These are phyloP conservation scores for Leptinotarsa peninsularis DNA, from an alignment of 2,888 invertebrate genomes.

Conservation along the genomic window DNA sequence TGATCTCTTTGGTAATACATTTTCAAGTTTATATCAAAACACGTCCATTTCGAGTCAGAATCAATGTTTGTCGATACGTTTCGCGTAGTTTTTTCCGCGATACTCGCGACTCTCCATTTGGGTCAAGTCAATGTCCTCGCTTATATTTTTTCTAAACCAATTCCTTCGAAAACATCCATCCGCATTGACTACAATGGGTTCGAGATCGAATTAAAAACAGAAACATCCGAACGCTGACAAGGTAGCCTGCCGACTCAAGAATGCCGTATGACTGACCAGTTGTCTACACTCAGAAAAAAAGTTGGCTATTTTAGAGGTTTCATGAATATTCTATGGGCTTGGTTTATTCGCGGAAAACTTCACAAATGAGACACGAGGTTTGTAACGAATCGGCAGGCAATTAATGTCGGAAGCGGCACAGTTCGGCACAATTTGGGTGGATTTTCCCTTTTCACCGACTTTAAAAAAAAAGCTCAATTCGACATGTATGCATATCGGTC, in stretches of 20 bases:
- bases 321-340: conserved; percentile 31
- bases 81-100: background rate
- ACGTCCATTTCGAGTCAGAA: background rate
- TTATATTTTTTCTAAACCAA: conserved; percentile 30
- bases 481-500: too few species aligned
- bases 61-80: background rate
- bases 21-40: background rate
- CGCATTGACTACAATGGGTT: conserved; percentile 40
- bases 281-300: conserved; percentile 32
- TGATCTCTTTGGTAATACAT: too few species aligned
- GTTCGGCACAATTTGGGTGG: background rate
- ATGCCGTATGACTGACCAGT: conserved; percentile 39
- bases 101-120: conserved; percentile 22
- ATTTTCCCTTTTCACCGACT: too few species aligned
- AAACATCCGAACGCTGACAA: conserved; percentile 36
- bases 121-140: conserved; percentile 33
- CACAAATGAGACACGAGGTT: background rate
- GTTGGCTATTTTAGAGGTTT: conserved; percentile 35
- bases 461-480: too few species aligned
- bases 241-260: conserved; percentile 34
- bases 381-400: background rate
- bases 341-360: conserved; percentile 22
- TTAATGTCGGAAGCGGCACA: background rate
- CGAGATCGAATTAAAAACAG: conserved; percentile 35
- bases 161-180: conserved; percentile 38